Evolutionary conservation across 2,797 vertebrate species (phyloP).

Genomic region (Dipus sagitta): DNA sequence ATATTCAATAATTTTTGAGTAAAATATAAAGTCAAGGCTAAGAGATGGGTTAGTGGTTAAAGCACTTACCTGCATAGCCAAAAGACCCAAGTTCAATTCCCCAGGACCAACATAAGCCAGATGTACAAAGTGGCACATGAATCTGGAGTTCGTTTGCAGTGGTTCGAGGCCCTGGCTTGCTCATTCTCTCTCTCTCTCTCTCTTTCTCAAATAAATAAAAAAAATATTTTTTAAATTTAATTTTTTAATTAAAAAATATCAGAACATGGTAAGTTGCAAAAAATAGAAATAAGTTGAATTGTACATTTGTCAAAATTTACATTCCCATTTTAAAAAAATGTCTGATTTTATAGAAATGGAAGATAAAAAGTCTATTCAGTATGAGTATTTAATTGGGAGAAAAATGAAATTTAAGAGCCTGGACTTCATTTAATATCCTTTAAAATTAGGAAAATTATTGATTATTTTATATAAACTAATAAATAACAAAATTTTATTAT

Average conservation of each 20-base stretch:
- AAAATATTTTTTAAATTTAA: no score
- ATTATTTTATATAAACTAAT: neutral
- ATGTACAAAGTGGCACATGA: no score
- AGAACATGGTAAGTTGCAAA: neutral
- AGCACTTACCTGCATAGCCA: no score
- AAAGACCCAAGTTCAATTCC: no score
- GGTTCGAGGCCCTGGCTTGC: no score
- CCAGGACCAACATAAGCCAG: no score
- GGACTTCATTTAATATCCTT: neutral
- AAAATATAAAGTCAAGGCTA: neutral
- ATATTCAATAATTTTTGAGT: neutral
- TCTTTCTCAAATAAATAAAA: no score
- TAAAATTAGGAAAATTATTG: slow-evolving; percentile 18
- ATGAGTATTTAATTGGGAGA: neutral
- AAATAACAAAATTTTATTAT: neutral
- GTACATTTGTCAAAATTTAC: neutral
- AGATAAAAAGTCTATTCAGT: neutral
- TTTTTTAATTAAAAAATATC: no score
- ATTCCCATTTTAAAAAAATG: neutral
- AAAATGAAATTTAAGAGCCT: slow-evolving; percentile 13
- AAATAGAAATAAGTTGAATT: slow-evolving; percentile 41
- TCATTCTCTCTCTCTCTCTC: no score
- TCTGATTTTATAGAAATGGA: neutral
- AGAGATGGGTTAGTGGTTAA: no score
- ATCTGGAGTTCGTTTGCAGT: no score